phyloP scores from a whole-genome alignment of 92 coral and sea anemone genomes.

The Palythoa caribaeorum region DNA sequence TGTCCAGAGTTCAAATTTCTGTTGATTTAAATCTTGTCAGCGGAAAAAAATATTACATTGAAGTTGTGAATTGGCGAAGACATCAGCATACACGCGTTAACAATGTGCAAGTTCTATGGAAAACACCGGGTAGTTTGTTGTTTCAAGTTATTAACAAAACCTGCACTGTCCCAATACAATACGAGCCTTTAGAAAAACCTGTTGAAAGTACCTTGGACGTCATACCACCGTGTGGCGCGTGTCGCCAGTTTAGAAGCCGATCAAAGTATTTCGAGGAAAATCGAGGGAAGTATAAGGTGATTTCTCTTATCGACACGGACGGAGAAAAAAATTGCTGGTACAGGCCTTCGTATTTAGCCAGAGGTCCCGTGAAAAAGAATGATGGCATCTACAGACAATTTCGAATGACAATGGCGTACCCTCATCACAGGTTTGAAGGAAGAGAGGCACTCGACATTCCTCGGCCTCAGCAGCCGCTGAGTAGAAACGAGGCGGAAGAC shows the following conservation, averaged over 20 bases:
- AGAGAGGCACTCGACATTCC: not conserved
- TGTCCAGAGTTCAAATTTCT: not conserved
- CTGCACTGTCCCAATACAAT: not conserved
- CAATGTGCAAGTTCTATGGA: slow-evolving; percentile 14
- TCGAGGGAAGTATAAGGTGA: not conserved
- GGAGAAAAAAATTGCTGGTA: not conserved
- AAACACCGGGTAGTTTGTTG: slow-evolving; percentile 18
- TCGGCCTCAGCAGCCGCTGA: slow-evolving; percentile 61
- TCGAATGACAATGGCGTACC: slow-evolving; percentile 12
- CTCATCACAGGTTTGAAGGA: slow-evolving; percentile 17
- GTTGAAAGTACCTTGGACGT: no score
- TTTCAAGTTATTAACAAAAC: slow-evolving; percentile 15
- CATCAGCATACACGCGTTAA: not conserved
- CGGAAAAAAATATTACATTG: not conserved
- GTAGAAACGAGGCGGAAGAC: slow-evolving; percentile 57
- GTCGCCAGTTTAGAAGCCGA: not conserved
- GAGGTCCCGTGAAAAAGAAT: not conserved
- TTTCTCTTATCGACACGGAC: not conserved
- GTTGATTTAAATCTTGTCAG: not conserved
- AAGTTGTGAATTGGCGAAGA: not conserved
- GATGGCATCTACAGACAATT: not conserved
- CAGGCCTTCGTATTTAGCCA: slow-evolving; percentile 16
- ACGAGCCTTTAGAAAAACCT: not conserved
- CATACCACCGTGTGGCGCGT: not conserved
- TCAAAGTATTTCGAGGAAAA: slow-evolving; percentile 13